phyloP scores from a whole-genome alignment of 2,888 invertebrate species.

The Schizotus pectinicornis region DNA sequence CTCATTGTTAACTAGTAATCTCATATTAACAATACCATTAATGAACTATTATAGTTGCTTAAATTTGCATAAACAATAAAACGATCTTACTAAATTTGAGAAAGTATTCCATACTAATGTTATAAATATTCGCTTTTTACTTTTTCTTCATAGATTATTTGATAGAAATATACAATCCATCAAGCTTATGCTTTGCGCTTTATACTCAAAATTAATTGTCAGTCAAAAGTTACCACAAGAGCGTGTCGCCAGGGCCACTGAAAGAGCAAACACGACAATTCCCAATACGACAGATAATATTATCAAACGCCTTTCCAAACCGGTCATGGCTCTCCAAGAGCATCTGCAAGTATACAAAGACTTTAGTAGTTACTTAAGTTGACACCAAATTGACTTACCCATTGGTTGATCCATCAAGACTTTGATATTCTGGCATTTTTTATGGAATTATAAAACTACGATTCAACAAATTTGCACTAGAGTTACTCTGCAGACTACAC shows the following conservation, averaged over 20 bases:
- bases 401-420: background rate
- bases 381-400: slow-evolving; percentile 6
- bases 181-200: background rate
- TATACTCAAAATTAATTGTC: background rate
- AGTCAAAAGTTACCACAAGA: slow-evolving; percentile 8
- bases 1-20: too few relatives aligned
- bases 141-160: too few relatives aligned
- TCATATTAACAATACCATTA: too few relatives aligned
- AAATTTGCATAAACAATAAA: too few relatives aligned
- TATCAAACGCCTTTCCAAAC: slow-evolving; percentile 8
- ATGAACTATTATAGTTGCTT: too few relatives aligned
- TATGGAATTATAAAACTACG: background rate
- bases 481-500: too few relatives aligned
- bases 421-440: slow-evolving; percentile 25
- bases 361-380: background rate
- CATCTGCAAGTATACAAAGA: slow-evolving; percentile 1
- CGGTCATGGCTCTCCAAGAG: slow-evolving; percentile 17
- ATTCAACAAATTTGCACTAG: background rate
- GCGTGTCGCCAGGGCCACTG: slow-evolving; percentile 9
- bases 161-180: too few relatives aligned
- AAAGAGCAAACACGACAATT: slow-evolving; percentile 5
- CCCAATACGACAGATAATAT: slow-evolving; percentile 10
- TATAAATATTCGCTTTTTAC: too few relatives aligned
- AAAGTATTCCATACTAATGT: too few relatives aligned
- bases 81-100: too few relatives aligned